Base-by-base conservation (phyloP, 2,888 invertebrate genomes). In the Linyphia triangularis region DNA sequence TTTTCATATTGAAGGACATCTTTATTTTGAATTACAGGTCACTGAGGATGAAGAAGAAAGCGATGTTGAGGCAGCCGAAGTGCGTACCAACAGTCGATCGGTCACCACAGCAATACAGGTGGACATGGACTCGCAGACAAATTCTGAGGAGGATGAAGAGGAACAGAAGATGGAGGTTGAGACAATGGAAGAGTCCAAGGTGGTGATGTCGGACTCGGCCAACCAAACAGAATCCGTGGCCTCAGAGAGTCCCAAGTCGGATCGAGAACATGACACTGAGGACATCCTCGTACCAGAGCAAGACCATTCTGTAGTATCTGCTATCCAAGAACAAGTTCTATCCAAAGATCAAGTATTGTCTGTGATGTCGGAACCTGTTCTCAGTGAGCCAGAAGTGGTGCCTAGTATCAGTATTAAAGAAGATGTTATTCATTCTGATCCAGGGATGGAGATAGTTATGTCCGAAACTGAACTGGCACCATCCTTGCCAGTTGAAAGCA, bases 101-200 rank as follows among this genome's bases (percentile, higher is more conserved):
- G 91, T 94, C 97, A 89, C 94, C 97, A 90, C 95, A 92, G 70
- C 91, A 91, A 81, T 83, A 22, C 90, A 90, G 65, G 90, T 90
- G 10, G 90, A 90, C 59, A 90, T 90, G 90, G 90, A 90, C 69
- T 86, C 78, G 0, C 86, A 79, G 28, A 86, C 86, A 5, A 89
- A 86, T 43, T 89, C 89, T 30, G 89, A 90, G 33, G 90, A 89
- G 40, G 83, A 88, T 9, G 82, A 85, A 57, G 89, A 89, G 22
- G 89, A 90, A 51, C 40, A 19, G 1, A 78, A 77, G 9, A 22
- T 22, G 28, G 26, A 37, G 13, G 16, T 37, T 26, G 78, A 70
- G 1, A 75, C 75, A 13, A 6, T 22, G 19, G 79, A 61, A 4
- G 67, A 79, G n/a, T 3, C 28, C 6, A 85, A 78, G n/a, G 84